Evolutionary conservation across 2,113 vertebrate genomes (phyloP), one percentile per base, ranked within the genome.

Genomic region (Cricetomys ansorgei): DNA sequence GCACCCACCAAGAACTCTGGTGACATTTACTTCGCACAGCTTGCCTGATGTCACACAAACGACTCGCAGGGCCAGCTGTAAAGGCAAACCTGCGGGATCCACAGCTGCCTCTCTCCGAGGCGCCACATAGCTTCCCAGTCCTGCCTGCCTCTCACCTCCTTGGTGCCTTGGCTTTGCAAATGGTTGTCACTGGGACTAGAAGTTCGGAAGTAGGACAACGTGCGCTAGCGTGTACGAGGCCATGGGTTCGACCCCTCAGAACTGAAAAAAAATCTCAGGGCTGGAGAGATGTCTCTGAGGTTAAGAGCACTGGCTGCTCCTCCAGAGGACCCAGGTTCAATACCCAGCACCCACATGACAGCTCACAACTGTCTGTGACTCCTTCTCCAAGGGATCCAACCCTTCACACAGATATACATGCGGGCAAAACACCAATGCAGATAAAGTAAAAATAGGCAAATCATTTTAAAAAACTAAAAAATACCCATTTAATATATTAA

Each of bases 391-490:
- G n/a, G n/a, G n/a, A n/a, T n/a, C n/a, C n/a, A n/a, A n/a, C n/a
- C n/a, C n/a, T n/a, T n/a, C n/a, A n/a, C n/a, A n/a, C n/a, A n/a
- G n/a, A n/a, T n/a, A n/a, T n/a, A n/a, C n/a, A n/a, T n/a, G n/a
- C n/a, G n/a, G n/a, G n/a, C n/a, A n/a, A n/a, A n/a, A n/a, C n/a
- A n/a, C n/a, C n/a, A n/a, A n/a, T n/a, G n/a, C n/a, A n/a, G n/a
- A n/a, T n/a, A n/a, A n/a, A n/a, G n/a, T n/a, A n/a, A n/a, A n/a
- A n/a, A n/a, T n/a, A n/a, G n/a, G n/a, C n/a, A n/a, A n/a, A n/a
- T n/a, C n/a, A n/a, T n/a, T n/a, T n/a, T n/a, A n/a, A n/a, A 45
- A 75, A 59, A 43, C 88, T 69, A 53, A 81, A 92, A 93, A 91
- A 76, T 37, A 87, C 70, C 88, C 92, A 55, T 29, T 73, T 84